A percentile compares a stretch with the other conserved stretches of the same genome.
phyloP scores from a whole-genome alignment of 2,797 vertebrate species.

The Silurus aristotelis region DNA sequence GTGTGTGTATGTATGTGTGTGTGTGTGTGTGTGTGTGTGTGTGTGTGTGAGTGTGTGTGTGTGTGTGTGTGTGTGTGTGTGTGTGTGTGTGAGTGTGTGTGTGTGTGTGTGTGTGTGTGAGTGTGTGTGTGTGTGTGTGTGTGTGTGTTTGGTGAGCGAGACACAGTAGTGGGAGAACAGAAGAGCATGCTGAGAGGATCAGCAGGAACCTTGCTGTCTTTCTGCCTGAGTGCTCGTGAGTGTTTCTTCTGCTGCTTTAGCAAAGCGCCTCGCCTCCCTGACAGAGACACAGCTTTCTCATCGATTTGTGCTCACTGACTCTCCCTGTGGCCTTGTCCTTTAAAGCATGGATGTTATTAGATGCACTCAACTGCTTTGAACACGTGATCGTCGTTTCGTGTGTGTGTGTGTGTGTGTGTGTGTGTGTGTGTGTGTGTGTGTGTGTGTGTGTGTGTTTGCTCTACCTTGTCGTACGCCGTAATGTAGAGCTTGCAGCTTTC shows the following conservation, averaged over 20 bases:
- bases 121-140: conserved; percentile 27
- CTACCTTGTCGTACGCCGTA: conserved; percentile 23
- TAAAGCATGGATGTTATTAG: conserved; percentile 66
- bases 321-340: conserved; percentile 74
- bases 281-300: conserved; percentile 68
- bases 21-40: conserved; percentile 21
- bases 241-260: conserved; percentile 57
- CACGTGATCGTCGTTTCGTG: conserved; percentile 24
- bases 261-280: conserved; percentile 55
- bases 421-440: too few species aligned
- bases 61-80: conserved; percentile 6
- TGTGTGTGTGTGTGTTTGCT: conserved; percentile 33
- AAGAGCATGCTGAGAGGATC: conserved; percentile 28
- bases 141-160: conserved; percentile 33
- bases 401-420: conserved; percentile 4
- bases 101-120: conserved; percentile 15
- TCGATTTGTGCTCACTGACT: conserved; percentile 76
- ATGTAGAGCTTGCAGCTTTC: conserved; percentile 24
- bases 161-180: conserved; percentile 35
- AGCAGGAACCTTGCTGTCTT: conserved; percentile 57
- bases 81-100: conserved; percentile 25
- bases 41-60: conserved; percentile 28
- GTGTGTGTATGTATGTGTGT: conserved; percentile 30
- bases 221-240: conserved; percentile 59
- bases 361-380: conserved; percentile 46